Conservation (phyloP, 2,113 vertebrate species). For the Rynchops niger region DNA sequence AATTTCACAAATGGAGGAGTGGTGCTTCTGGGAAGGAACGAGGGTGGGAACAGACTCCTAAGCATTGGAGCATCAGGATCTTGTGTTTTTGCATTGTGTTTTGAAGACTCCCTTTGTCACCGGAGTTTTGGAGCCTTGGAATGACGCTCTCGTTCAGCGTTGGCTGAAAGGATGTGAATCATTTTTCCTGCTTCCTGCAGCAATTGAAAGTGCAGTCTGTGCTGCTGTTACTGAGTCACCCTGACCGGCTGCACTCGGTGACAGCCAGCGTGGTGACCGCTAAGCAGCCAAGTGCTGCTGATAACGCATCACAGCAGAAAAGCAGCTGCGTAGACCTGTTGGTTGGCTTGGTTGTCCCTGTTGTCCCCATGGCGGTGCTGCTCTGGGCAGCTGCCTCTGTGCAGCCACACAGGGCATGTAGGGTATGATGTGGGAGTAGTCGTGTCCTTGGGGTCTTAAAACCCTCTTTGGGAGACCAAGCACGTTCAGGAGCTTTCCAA, state of each 20-base stretch:
- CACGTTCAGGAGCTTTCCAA: neutral
- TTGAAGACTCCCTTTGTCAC: neutral
- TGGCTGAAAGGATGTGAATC: slow-evolving; percentile 18
- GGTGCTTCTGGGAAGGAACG: neutral
- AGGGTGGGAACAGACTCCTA: neutral
- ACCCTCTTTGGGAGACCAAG: neutral
- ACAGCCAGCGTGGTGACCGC: fast-evolving
- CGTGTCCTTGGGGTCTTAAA: neutral
- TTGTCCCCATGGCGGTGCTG: neutral
- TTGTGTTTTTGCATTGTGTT: neutral
- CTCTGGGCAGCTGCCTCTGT: neutral
- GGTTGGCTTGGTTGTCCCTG: neutral
- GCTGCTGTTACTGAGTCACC: neutral
- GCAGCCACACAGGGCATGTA: fast-evolving
- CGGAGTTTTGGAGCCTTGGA: neutral
- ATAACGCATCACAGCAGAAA: fast-evolving
- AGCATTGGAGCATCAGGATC: neutral
- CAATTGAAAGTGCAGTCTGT: neutral
- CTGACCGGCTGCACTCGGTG: neutral
- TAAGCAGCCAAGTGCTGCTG: neutral
- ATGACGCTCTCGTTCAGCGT: fast-evolving
- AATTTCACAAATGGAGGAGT: neutral
- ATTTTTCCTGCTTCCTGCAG: slow-evolving; percentile 36
- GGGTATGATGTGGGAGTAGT: neutral
- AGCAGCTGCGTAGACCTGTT: neutral